Evolutionary conservation across 2,113 vertebrate genomes (phyloP).

Genomic region (Meleagris gallopavo): DNA sequence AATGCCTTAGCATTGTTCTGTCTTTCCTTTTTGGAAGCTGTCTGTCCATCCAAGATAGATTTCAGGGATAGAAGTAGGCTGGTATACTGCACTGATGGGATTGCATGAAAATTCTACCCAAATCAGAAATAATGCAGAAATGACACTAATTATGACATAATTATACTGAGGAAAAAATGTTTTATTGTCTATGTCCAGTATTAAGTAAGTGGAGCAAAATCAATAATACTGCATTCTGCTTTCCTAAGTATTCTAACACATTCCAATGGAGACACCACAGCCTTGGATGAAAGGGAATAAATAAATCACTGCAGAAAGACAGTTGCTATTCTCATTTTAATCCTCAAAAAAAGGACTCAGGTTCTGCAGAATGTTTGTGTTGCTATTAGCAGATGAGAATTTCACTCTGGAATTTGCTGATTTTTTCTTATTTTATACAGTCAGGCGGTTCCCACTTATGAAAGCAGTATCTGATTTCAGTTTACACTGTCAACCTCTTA

Average conservation of each 20-base stretch:
- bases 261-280: background rate
- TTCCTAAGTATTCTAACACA: background rate
- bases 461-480: background rate
- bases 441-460: background rate
- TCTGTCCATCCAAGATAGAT: background rate
- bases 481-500: background rate
- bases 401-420: background rate
- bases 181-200: background rate
- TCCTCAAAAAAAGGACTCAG: background rate
- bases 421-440: background rate
- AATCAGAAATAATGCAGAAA: background rate
- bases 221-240: fast-evolving
- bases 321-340: background rate
- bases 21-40: background rate
- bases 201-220: background rate
- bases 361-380: background rate
- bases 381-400: background rate
- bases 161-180: background rate
- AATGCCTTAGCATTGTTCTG: background rate
- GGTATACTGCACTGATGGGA: background rate
- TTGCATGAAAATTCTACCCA: background rate
- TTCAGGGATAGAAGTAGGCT: background rate
- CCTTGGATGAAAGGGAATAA: background rate
- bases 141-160: background rate
- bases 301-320: background rate